A percentile compares a stretch with the other conserved stretches of the same genome.
Evolutionary conservation across 2,888 invertebrate genomes (phyloP).

Genomic region (Diplazon laetatorius): DNA sequence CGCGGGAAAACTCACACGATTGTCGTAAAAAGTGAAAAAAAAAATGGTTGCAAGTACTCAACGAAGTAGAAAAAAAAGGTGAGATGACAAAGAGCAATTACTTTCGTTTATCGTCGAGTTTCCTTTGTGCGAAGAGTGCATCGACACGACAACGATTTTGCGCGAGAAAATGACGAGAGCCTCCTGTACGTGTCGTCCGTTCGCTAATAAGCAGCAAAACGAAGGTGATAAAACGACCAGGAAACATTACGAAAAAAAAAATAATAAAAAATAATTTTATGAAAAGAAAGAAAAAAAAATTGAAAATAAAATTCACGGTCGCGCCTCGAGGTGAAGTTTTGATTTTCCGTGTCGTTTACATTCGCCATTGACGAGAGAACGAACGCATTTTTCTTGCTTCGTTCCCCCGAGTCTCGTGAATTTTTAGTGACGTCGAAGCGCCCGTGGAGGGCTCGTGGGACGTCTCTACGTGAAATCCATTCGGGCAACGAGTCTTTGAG

Average conservation of each 20-base stretch:
- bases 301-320: constrained; percentile 29
- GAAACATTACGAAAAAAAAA: constrained; percentile 9
- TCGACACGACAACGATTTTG: constrained; percentile 13
- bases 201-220: constrained; percentile 45
- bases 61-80: constrained; percentile 18
- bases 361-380: constrained; percentile 32
- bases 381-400: constrained; percentile 43
- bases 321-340: constrained; percentile 22
- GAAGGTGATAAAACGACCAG: constrained; percentile 22
- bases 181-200: constrained; percentile 10
- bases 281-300: no score
- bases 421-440: constrained; percentile 28
- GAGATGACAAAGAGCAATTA: constrained; percentile 38
- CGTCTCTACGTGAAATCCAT: constrained; percentile 53
- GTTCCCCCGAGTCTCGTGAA: constrained; percentile 30
- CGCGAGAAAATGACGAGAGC: constrained; percentile 14
- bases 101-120: constrained; percentile 38
- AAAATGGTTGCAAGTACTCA: not conserved
- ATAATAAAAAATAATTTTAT: no score
- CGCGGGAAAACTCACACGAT: not conserved
- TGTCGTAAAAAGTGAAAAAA: constrained; percentile 22
- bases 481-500: constrained; percentile 58
- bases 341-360: constrained; percentile 45
- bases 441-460: constrained; percentile 30
- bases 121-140: constrained; percentile 5